Conservation (phyloP, 2,888 invertebrate species). For the Therioaphis trifolii region DNA sequence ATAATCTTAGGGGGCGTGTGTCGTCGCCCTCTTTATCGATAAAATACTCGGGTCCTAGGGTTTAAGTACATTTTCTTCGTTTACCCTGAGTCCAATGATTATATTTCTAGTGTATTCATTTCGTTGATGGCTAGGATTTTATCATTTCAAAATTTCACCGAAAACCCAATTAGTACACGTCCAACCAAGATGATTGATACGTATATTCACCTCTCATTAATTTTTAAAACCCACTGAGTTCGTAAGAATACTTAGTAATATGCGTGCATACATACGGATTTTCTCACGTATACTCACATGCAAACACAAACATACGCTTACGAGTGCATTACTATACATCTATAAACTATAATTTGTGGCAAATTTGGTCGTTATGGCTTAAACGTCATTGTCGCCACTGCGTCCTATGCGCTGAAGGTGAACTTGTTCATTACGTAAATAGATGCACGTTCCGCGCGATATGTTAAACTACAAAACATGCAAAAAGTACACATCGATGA, state of each 20-base stretch:
- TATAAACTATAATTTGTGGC: no score
- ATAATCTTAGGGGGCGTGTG: not conserved
- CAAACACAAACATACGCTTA: no score
- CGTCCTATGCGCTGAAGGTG: not conserved
- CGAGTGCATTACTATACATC: no score
- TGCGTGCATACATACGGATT: no score
- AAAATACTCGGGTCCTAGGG: not conserved
- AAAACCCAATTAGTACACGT: not conserved
- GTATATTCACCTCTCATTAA: not conserved
- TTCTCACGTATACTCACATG: no score
- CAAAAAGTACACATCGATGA: not conserved
- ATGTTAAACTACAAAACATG: not conserved
- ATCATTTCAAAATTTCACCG: not conserved
- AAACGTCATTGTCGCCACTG: not conserved
- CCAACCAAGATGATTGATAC: not conserved
- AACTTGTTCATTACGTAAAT: constrained; percentile 26
- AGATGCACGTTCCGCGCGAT: not conserved
- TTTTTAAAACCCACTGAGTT: not conserved
- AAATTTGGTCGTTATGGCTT: not conserved
- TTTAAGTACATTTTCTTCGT: not conserved
- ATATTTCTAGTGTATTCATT: not conserved
- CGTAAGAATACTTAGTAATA: no score
- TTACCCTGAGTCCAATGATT: not conserved
- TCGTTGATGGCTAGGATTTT: not conserved
- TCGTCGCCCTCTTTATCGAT: no score